Percentiles rank a stretch among this genome's conserved stretches.
These are phyloP conservation scores for Propithecus deckenii DNA, from an alignment of 2,797 vertebrate genomes.

Conservation along the genomic window DNA sequence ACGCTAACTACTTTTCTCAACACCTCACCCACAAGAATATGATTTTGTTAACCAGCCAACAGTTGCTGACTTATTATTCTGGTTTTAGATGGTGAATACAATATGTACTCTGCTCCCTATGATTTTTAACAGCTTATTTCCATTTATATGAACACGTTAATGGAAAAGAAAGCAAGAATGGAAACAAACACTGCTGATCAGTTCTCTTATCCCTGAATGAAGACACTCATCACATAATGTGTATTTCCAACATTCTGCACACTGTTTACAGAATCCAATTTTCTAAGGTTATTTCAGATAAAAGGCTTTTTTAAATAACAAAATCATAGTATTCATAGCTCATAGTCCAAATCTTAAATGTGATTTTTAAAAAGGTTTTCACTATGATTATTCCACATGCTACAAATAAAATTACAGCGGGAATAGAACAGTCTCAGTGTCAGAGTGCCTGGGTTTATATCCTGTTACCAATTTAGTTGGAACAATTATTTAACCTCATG, in stretches of 20 bases:
- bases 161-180: slow-evolving; percentile 57
- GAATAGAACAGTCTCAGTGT: not conserved
- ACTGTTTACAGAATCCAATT: slow-evolving; percentile 64
- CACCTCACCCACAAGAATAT: slow-evolving; percentile 44
- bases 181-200: slow-evolving; percentile 59
- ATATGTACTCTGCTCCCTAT: not conserved
- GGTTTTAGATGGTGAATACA: slow-evolving; percentile 37
- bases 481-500: slow-evolving; percentile 13
- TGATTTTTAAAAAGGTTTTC: slow-evolving; percentile 19
- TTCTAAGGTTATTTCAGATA: slow-evolving; percentile 54
- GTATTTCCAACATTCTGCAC: slow-evolving; percentile 6
- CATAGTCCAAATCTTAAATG: slow-evolving; percentile 28
- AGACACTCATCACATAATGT: slow-evolving; percentile 45
- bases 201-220: slow-evolving; percentile 44
- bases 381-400: not conserved
- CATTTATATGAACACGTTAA: slow-evolving; percentile 64
- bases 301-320: slow-evolving; percentile 62
- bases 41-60: slow-evolving; percentile 66
- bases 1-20: slow-evolving; percentile 44
- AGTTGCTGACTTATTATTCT: slow-evolving; percentile 63
- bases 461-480: not conserved
- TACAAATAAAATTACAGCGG: not conserved
- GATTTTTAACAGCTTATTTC: slow-evolving; percentile 68
- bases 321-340: slow-evolving; percentile 33
- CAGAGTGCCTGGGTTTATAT: not conserved